phyloP scores from a whole-genome alignment of 2,888 invertebrate species.

The Pammene aurita region DNA sequence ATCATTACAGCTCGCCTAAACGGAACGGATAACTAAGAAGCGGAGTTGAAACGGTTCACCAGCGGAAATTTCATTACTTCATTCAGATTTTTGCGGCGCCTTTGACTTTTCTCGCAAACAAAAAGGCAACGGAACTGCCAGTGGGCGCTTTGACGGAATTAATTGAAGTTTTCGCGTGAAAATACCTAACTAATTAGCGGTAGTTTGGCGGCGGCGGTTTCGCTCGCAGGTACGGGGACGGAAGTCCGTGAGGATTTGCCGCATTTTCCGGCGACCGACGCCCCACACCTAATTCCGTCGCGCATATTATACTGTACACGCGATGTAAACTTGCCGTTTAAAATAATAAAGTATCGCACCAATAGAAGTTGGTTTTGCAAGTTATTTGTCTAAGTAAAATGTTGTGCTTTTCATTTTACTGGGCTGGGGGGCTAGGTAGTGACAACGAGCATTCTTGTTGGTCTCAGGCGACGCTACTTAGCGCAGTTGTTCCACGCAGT shows the following conservation, averaged over 20 bases:
- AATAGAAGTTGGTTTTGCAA: background rate
- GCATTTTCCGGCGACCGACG: constrained; percentile 45
- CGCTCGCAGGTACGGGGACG: constrained; percentile 50
- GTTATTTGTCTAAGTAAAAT: background rate
- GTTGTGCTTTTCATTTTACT: too few species aligned
- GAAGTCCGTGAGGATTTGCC: constrained; percentile 46
- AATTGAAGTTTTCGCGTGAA: constrained; percentile 73
- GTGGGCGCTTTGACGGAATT: constrained; percentile 68
- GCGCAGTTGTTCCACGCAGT: too few species aligned
- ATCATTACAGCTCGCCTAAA: constrained; percentile 47
- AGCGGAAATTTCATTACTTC: constrained; percentile 65
- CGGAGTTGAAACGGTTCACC: constrained; percentile 53
- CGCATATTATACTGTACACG: background rate
- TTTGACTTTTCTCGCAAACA: constrained; percentile 62
- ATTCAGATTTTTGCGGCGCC: constrained; percentile 60
- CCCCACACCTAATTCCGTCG: constrained; percentile 7
- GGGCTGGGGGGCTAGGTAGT: background rate
- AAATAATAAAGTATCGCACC: background rate
- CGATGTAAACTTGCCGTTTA: background rate
- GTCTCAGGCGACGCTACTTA: background rate
- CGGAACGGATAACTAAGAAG: constrained; percentile 49
- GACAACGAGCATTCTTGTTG: background rate
- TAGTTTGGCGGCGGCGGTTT: constrained; percentile 54
- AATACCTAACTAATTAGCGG: constrained; percentile 71
- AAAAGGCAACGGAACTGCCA: constrained; percentile 49